These are phyloP conservation scores for Pseudachorutes palmiensis DNA, from an alignment of 1,140 invertebrate genomes.

Conservation along the genomic window DNA sequence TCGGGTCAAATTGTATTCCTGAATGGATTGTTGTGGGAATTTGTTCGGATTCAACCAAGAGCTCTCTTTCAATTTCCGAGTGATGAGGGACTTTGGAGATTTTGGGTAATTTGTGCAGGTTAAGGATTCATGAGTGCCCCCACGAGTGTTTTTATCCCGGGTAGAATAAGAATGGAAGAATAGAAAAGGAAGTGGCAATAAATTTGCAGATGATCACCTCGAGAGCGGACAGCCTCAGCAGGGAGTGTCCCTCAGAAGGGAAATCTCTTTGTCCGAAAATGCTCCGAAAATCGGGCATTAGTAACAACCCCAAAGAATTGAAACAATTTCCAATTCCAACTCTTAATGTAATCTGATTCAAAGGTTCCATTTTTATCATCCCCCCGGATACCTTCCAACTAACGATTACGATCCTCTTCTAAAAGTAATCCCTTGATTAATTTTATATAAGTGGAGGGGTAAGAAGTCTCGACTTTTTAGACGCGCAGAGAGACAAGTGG, in stretches of 20 bases:
- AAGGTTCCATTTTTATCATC: too few species aligned
- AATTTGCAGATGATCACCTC: slow-evolving; percentile 36
- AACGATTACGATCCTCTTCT: too few species aligned
- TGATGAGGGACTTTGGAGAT: background rate
- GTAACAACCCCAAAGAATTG: too few species aligned
- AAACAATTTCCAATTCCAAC: too few species aligned
- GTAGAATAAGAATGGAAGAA: slow-evolving; percentile 12
- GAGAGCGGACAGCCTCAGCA: slow-evolving; percentile 10
- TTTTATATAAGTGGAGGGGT: too few species aligned
- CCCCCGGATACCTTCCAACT: too few species aligned
- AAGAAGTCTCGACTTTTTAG: too few species aligned
- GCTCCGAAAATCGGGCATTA: too few species aligned
- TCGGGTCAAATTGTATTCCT: background rate
- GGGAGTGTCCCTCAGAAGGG: background rate
- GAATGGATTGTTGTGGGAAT: slow-evolving; percentile 3
- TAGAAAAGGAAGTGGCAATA: slow-evolving; percentile 38
- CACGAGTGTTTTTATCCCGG: slow-evolving; percentile 36
- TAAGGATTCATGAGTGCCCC: slow-evolving; percentile 34
- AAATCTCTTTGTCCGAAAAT: background rate
- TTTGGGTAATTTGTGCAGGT: slow-evolving; percentile 35
- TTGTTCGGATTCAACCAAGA: slow-evolving; percentile 13
- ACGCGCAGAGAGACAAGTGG: too few species aligned
- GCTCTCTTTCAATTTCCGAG: too few species aligned
- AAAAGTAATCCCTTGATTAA: too few species aligned
- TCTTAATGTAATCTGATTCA: too few species aligned